Conservation (phyloP, 2,797 vertebrate species). For the Psittacula derbiana region DNA sequence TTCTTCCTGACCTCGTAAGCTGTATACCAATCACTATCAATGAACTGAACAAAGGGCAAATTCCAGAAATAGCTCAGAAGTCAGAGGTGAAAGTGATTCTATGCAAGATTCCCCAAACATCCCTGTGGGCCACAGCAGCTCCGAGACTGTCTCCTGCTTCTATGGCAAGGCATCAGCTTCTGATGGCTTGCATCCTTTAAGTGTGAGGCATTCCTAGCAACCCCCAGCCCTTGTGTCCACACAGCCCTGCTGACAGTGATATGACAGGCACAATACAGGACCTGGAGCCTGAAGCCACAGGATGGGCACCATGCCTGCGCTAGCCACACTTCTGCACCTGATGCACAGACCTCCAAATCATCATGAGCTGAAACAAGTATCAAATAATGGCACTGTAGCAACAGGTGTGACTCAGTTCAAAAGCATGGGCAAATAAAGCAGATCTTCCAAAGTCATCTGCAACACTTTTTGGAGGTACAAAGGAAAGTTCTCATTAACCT, state of each 20-base stretch:
- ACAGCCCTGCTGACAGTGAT: not conserved
- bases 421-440: not conserved
- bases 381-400: not conserved
- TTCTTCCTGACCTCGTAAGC: not conserved
- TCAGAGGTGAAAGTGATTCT: not conserved
- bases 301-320: not conserved
- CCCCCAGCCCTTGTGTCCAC: not conserved
- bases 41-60: not conserved
- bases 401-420: not conserved
- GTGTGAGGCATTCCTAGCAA: not conserved
- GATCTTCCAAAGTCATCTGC: not conserved
- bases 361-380: not conserved
- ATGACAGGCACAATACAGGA: fast-evolving
- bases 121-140: not conserved
- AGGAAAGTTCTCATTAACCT: not conserved
- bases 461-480: not conserved
- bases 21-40: not conserved
- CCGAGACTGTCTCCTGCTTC: not conserved
- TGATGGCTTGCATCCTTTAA: not conserved
- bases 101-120: not conserved
- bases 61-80: not conserved
- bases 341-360: not conserved
- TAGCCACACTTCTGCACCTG: not conserved
- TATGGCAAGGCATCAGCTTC: not conserved
- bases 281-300: not conserved